Conservation (phyloP, 2,113 vertebrate species). For the Oreochromis tanganicae region DNA sequence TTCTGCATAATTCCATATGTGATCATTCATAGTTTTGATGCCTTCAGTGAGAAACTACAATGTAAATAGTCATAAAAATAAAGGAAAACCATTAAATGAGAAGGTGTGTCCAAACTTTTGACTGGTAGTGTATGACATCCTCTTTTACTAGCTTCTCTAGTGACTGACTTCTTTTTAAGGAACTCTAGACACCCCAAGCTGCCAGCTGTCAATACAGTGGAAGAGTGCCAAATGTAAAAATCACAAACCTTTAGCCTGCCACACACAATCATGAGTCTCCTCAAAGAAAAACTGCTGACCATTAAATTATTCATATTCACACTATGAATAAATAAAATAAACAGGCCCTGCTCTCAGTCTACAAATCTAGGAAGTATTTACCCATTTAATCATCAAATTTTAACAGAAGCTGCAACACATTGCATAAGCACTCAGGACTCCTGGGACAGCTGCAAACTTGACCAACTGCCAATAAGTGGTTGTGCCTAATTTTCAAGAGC, state of each 20-base stretch:
- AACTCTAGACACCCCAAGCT: not conserved
- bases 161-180: not conserved
- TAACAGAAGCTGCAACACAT: conserved; percentile 68
- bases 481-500: conserved; percentile 48
- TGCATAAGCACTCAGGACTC: conserved; percentile 54
- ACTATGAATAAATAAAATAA: conserved; percentile 73
- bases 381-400: conserved; percentile 70
- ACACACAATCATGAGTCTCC: conserved; percentile 51
- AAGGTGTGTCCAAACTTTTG: not conserved
- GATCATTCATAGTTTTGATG: not conserved
- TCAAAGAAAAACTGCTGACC: conserved; percentile 68
- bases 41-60: not conserved
- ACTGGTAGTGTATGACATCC: not conserved
- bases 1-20: not conserved
- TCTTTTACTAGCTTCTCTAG: not conserved
- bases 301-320: conserved; percentile 70
- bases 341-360: conserved; percentile 52
- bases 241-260: conserved; percentile 52
- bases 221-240: conserved; percentile 50
- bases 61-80: not conserved
- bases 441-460: conserved; percentile 52
- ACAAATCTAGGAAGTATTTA: conserved; percentile 70
- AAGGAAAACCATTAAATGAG: not conserved
- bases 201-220: conserved; percentile 35
- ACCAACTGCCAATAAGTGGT: conserved; percentile 58